Conservation (phyloP, 30 jellyfish, hydroid and myxozoan genomes). For the Hydractinia echinata region DNA sequence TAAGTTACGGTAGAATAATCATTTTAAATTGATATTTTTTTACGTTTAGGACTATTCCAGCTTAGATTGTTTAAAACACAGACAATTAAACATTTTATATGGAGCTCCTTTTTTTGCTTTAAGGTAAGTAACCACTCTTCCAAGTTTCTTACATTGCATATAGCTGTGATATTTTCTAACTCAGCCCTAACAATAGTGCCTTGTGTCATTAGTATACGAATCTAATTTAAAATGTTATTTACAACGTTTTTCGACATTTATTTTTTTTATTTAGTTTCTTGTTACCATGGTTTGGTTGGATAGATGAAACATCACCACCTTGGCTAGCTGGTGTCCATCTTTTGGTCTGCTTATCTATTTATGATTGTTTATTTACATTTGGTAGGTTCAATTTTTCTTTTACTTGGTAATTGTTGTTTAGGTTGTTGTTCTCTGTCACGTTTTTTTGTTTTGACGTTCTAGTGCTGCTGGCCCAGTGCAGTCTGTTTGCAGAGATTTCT, state of each 20-base stretch:
- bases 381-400: constrained; percentile 36
- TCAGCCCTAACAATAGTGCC: no score
- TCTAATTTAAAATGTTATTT: neutral
- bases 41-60: constrained; percentile 52
- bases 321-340: constrained; percentile 80
- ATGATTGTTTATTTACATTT: constrained; percentile 74
- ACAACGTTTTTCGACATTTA: neutral
- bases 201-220: no score
- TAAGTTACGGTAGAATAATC: no score
- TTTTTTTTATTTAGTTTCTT: constrained; percentile 42
- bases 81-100: constrained; percentile 65
- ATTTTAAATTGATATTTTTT: no score
- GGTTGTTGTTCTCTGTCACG: neutral
- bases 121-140: constrained; percentile 35
- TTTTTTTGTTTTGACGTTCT: neutral
- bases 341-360: constrained; percentile 49
- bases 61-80: constrained; percentile 50
- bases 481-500: constrained; percentile 80
- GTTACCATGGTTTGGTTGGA: constrained; percentile 86
- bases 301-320: constrained; percentile 47
- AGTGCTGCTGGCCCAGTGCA: constrained; percentile 88
- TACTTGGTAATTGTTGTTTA: neutral
- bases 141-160: neutral
- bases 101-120: constrained; percentile 75
- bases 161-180: neutral